phyloP scores from a whole-genome alignment of 2,888 invertebrate genomes.

The Sympetrum striolatum region DNA sequence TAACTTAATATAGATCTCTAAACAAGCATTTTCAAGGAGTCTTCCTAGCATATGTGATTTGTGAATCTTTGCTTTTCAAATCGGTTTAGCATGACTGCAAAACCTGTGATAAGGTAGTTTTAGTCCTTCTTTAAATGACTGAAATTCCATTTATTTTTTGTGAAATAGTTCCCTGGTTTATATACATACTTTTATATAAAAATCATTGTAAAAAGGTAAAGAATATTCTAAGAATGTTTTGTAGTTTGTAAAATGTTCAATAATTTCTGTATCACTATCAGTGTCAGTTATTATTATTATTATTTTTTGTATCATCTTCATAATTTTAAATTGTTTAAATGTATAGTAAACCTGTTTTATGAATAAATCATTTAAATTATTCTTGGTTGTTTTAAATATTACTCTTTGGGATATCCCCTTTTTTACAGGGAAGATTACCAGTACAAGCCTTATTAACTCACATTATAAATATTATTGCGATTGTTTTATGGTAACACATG shows the following conservation, averaged over 20 bases:
- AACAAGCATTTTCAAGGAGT: slow-evolving; percentile 3
- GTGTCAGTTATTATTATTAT: too few species aligned
- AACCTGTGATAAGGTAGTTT: slow-evolving; percentile 19
- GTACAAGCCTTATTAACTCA: too few species aligned
- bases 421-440: too few species aligned
- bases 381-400: too few species aligned
- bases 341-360: too few species aligned
- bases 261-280: too few species aligned
- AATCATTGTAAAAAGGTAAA: not conserved
- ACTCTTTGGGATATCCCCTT: too few species aligned
- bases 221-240: slow-evolving; percentile 10
- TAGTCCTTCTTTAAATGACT: slow-evolving; percentile 24
- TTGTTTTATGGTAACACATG: too few species aligned
- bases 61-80: not conserved
- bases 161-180: not conserved
- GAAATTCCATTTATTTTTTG: not conserved
- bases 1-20: not conserved
- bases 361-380: too few species aligned
- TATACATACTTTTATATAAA: not conserved
- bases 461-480: too few species aligned
- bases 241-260: not conserved
- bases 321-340: too few species aligned
- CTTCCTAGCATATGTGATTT: slow-evolving; percentile 35
- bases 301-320: too few species aligned
- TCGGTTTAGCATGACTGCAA: not conserved